A percentile compares a stretch with the other conserved stretches of the same genome.
Conservation (phyloP, 2,113 vertebrate genomes). For the Circaetus cinerascens region DNA sequence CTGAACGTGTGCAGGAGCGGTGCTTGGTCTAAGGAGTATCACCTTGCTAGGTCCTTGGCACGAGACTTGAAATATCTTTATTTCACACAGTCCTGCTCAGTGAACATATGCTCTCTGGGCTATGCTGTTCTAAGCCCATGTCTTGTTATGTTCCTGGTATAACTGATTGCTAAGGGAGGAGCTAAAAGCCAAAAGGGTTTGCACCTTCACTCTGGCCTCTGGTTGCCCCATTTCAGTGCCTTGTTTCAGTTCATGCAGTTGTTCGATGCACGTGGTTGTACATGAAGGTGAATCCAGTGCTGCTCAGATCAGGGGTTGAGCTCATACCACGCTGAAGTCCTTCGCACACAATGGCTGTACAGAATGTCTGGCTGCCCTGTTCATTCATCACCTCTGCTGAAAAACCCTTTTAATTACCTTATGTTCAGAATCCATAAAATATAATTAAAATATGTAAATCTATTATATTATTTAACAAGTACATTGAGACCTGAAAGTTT, state of each 20-base stretch:
- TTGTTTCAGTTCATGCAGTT: fast-evolving
- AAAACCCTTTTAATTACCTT: slow-evolving; percentile 71
- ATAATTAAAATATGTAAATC: slow-evolving; percentile 81
- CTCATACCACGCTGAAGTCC: neutral
- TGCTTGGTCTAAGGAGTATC: neutral
- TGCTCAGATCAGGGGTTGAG: neutral
- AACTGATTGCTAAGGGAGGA: neutral
- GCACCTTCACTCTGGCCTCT: neutral
- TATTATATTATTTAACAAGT: slow-evolving; percentile 76
- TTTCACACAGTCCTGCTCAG: neutral
- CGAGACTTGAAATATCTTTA: neutral
- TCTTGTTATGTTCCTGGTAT: neutral
- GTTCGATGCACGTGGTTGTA: fast-evolving
- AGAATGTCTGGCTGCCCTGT: neutral
- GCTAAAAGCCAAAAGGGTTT: neutral
- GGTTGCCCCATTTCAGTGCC: neutral
- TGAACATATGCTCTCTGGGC: neutral
- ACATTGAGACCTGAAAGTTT: slow-evolving; percentile 72
- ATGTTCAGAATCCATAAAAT: slow-evolving; percentile 77
- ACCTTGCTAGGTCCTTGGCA: neutral
- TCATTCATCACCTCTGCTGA: slow-evolving; percentile 69
- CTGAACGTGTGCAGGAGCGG: fast-evolving
- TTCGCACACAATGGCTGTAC: neutral
- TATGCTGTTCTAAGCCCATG: neutral
- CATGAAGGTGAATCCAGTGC: neutral